phyloP scores from a whole-genome alignment of 2,888 invertebrate species.

The Pandemis cinnamomeana region DNA sequence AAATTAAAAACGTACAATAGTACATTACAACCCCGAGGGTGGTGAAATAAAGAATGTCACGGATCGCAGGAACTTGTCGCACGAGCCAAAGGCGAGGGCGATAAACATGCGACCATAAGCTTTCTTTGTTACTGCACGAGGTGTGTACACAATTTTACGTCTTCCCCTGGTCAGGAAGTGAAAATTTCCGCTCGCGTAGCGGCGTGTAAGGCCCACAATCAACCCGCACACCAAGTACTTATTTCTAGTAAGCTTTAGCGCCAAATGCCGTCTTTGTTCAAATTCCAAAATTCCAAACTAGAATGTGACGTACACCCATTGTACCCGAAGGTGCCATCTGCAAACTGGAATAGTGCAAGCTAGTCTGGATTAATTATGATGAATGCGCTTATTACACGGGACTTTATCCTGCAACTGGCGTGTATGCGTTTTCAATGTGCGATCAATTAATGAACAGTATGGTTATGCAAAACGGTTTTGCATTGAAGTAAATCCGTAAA shows the following conservation, averaged over 20 bases:
- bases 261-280: slow-evolving; percentile 20
- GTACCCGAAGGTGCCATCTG: slow-evolving; percentile 22
- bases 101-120: too few species aligned
- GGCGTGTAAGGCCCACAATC: too few species aligned
- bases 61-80: too few species aligned
- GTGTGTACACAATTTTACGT: too few species aligned
- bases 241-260: not conserved
- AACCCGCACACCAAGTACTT: not conserved
- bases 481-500: not conserved
- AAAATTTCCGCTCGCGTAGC: too few species aligned
- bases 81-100: too few species aligned
- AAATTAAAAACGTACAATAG: too few species aligned
- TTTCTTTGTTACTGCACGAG: too few species aligned
- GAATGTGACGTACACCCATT: slow-evolving; percentile 21
- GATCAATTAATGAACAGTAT: not conserved
- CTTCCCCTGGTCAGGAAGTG: too few species aligned
- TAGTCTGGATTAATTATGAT: slow-evolving; percentile 20
- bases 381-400: slow-evolving; percentile 14
- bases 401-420: not conserved
- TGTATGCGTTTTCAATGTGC: not conserved
- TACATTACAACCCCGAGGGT: too few species aligned
- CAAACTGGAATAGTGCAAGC: slow-evolving; percentile 5
- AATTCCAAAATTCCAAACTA: slow-evolving; percentile 12
- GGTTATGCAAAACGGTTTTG: not conserved
- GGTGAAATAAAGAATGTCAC: too few species aligned